Base-by-base conservation (phyloP, 1,140 invertebrate species). In the Papilio xuthus region DNA sequence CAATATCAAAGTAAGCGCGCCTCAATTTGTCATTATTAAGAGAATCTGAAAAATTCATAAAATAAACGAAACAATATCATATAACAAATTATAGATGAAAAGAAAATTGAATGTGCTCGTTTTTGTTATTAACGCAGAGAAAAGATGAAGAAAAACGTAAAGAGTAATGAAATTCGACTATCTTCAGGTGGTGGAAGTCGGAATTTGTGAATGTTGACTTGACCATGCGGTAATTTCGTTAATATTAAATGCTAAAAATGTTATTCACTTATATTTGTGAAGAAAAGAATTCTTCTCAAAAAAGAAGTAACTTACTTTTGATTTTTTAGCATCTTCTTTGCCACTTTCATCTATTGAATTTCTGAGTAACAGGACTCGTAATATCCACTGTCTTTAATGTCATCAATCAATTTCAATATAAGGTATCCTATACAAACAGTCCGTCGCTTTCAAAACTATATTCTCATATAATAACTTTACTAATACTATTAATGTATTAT, bases 1-100 rank as follows among this genome's bases (percentile, higher is more conserved):
- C 60, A 67, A 67, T 67, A 67, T 67, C 23, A 67, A 67, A 67
- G 60, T 26, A 67, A 67, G 60, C 60, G 60, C 2, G 60, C 4
- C 15, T 28, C 60, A 23, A 67, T 67, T 67, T 67, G 26, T 67
- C 60, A 67, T 67, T 28, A 28, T 67, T 67, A 67, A 28, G 60
- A 1, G 23, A 67, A 67, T 32, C 60, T 32, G 60, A 67, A 67
- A 67, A 15, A 28, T 28, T 67, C 26, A 28, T 28, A 67, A 67
- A 67, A 67, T 67, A 67, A 67, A 67, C 10, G 26, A 67, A 67
- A 67, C 60, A 15, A 28, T 67, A 67, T 67, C 12, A 28, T 28
- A 13, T 67, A 32, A 28, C 26, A 32, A 67, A 67, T 32, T 28
- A 63, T 32, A 28, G 13, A 63, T 15, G 23, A 63, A 26, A 28